Base-by-base conservation (phyloP, 30 jellyfish, hydroid and myxozoan species). In the Sanderia malayensis region DNA sequence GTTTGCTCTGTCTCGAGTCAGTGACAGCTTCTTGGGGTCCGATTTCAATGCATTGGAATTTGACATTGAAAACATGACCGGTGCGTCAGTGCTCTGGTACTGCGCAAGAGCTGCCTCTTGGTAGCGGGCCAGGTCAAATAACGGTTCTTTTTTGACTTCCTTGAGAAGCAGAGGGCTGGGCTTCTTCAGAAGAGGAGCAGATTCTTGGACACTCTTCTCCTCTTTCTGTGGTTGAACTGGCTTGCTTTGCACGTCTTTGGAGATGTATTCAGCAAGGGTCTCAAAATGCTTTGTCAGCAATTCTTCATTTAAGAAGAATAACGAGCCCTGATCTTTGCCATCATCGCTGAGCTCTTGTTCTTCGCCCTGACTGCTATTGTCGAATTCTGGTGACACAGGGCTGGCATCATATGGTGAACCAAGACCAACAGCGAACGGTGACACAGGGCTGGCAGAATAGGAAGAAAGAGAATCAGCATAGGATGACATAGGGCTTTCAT, bases 261-360 rank as follows among this genome's bases (percentile, higher is more conserved):
- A 34, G 47, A 78, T 57, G 80, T 78, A 78, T 34, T 78, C 70
- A 3, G 89, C 89, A 21, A 78, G 80, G 26, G 65, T 78, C 17
- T 70, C 45, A 65, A 78, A 78, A 10, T 44, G 60, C 1, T 33
- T 66, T 4, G 62, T 33, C 41, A 78, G 63, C 4, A 25, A 66
- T 18, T 64, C 69, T 22, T 78, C 89, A 34, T 67, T 67, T 3
- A 44, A 30, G 6, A 53, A 15, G 26, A 78, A 13, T 9, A 78
- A 23, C 26, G 61, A 62, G 33, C 41, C 33, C 10, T 60, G 59
- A 4, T 46, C 31, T 20, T 67, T 10, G 21, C 2, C 44, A 2
- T 29, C 18, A 26, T 20, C 59, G 30, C 27, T 31, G 2, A 6
- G 10, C 21, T 41, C 29, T n/a, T n/a, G n/a, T n/a, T n/a, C n/a